A percentile compares a stretch with the other conserved stretches of the same genome.
phyloP scores from a whole-genome alignment of 2,888 invertebrate genomes.

The Altica lythri region DNA sequence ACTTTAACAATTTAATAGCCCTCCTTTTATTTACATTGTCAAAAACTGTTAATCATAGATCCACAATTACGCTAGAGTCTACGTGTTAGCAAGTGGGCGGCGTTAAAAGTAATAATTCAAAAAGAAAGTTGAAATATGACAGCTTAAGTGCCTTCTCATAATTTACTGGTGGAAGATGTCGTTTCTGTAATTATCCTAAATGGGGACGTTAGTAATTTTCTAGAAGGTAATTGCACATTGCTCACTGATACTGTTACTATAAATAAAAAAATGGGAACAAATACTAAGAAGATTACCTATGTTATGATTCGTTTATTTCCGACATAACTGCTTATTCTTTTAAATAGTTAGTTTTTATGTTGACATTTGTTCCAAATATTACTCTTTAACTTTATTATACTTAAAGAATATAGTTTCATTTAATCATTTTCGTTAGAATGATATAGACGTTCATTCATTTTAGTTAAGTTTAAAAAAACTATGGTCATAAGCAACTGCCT shows the following conservation, averaged over 20 bases:
- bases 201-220: conserved; percentile 13
- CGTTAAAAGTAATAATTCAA: conserved; percentile 39
- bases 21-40: conserved; percentile 12
- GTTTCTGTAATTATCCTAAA: conserved; percentile 29
- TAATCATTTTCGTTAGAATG: no score
- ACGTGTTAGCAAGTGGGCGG: conserved; percentile 38
- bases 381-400: no score
- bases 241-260: neutral
- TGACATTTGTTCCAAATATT: no score
- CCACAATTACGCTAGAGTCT: conserved; percentile 22
- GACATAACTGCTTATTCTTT: no score
- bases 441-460: no score
- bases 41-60: conserved; percentile 27
- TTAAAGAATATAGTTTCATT: no score
- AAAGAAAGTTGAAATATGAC: conserved; percentile 45
- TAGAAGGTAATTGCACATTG: conserved; percentile 8
- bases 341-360: no score
- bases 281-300: no score
- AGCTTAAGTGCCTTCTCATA: conserved; percentile 39
- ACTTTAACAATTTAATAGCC: conserved; percentile 11
- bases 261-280: neutral
- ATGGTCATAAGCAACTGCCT: no score
- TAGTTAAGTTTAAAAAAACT: no score
- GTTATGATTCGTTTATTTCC: no score
- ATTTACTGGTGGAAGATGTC: conserved; percentile 37